Evolutionary conservation across 2,888 invertebrate species (phyloP), one percentile per base, ranked within the genome.

Genomic region (Platycheirus rosarum): DNA sequence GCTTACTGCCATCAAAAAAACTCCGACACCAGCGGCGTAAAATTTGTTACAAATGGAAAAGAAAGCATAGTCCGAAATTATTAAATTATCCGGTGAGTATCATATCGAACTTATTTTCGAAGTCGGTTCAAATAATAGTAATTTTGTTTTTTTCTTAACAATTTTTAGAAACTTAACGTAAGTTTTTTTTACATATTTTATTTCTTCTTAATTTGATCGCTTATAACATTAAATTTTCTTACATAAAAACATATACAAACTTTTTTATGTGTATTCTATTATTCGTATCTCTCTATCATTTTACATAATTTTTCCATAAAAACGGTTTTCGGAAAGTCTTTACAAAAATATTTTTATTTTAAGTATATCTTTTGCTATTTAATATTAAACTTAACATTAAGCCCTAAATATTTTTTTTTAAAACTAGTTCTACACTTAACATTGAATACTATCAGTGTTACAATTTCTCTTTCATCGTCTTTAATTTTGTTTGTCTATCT

Each of bases 381-480:
- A 35, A 29, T 18, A 29, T 44, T 46, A 60, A 32, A 53, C 53
- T 37, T 40, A 57, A 40, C 20, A 23, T 11, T 40, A 26, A 40
- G 20, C 9, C 13, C 40, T 80, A 66, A 76, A 73, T 42, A 73
- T 42, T 48, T 65, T 74, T 53, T 60, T 70, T 49, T 57, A 57
- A 80, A 66, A 29, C 16, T 69, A 57, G 35, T 55, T 55, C 40
- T 70, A 69, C 32, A 77, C 48, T 69, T 73, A 73, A 77, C 82
- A 82, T 37, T 77, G 82, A 82, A 82, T 82, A 82, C 82, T 82
- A 77, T 77, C 77, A 82, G 82, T 82, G 82, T 82, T 48, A 55
- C 57, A 71, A 51, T 76, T 76, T 63, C 55, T 68, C 55, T 40
- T 57, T 32, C 14, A 53, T 32, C 62, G 8, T 32, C 29, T 46